Base-by-base conservation (phyloP, 2,113 vertebrate species). In the Sprattus sprattus region DNA sequence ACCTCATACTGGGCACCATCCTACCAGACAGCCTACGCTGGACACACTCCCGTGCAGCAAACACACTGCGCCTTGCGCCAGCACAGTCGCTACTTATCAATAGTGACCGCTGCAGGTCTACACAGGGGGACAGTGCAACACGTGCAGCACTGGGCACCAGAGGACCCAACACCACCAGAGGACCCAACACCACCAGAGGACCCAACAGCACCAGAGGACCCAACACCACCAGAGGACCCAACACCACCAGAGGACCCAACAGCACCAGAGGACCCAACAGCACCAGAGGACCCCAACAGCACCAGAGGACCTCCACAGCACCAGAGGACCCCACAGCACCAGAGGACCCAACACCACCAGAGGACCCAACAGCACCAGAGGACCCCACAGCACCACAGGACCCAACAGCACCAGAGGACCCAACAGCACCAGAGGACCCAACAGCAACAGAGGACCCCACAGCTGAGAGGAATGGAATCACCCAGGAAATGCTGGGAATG, bases 401-500 rank as follows among this genome's bases (percentile, higher is more conserved):
- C 54, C 54, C 2, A n/a, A n/a, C 15, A 6, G 54, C 18, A 20
- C 18, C 18, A 57, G 18, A 57, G 18, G 54, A 57, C 54, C 54
- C 18, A 16, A 57, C 54, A 2, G 18, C 4, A 46, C 46, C n/a
- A n/a, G n/a, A n/a, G n/a, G n/a, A n/a, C n/a, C n/a, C n/a, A n/a
- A n/a, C n/a, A n/a, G n/a, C n/a, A n/a, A n/a, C n/a, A n/a, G n/a
- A n/a, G n/a, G n/a, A n/a, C 39, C 39, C 39, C 39, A 47, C 64
- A 71, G 71, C 71, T 6, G 54, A n/a, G n/a, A n/a, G n/a, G 54
- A 57, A 57, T 57, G 54, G 67, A 75, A 75, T 75, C 67, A 39
- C 67, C 67, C 67, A 32, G 67, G 8, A 32, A 75, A 75, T 75
- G 25, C 28, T 75, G 67, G 67, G 67, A 75, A 75, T 75, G 67